phyloP scores from a whole-genome alignment of 2,888 invertebrate genomes.

The Eustalomyia histrio region DNA sequence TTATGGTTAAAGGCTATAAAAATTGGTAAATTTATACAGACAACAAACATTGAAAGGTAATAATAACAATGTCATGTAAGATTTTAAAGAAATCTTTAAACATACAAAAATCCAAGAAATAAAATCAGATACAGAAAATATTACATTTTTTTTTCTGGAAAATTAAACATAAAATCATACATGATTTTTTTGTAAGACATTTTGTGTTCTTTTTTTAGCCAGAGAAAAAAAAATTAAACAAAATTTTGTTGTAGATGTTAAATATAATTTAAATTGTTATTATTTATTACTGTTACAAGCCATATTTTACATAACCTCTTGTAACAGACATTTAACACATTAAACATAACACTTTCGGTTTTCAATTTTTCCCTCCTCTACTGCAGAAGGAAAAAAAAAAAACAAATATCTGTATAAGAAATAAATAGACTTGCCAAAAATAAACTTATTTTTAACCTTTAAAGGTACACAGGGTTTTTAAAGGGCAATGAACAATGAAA shows the following conservation, averaged over 20 bases:
- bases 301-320: constrained; percentile 65
- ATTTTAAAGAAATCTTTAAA: constrained; percentile 30
- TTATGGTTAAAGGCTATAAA: constrained; percentile 64
- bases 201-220: neutral
- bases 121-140: neutral
- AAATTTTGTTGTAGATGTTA: constrained; percentile 60
- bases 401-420: neutral
- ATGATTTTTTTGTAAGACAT: constrained; percentile 7
- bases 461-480: neutral
- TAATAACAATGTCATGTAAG: constrained; percentile 63
- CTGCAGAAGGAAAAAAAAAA: constrained; percentile 26
- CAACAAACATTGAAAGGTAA: constrained; percentile 59
- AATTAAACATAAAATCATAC: constrained; percentile 27
- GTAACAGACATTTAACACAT: constrained; percentile 66
- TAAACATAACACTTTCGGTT: constrained; percentile 64
- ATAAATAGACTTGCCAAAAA: constrained; percentile 49
- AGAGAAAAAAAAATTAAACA: constrained; percentile 32
- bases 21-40: constrained; percentile 60
- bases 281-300: constrained; percentile 65
- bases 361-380: constrained; percentile 16
- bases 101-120: constrained; percentile 19
- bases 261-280: constrained; percentile 66
- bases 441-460: neutral
- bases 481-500: too few species aligned
- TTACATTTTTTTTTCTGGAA: neutral